A percentile compares a stretch with the other conserved stretches of the same genome.
Conservation (phyloP, 2,888 invertebrate genomes). For the Cotesia congregata region DNA sequence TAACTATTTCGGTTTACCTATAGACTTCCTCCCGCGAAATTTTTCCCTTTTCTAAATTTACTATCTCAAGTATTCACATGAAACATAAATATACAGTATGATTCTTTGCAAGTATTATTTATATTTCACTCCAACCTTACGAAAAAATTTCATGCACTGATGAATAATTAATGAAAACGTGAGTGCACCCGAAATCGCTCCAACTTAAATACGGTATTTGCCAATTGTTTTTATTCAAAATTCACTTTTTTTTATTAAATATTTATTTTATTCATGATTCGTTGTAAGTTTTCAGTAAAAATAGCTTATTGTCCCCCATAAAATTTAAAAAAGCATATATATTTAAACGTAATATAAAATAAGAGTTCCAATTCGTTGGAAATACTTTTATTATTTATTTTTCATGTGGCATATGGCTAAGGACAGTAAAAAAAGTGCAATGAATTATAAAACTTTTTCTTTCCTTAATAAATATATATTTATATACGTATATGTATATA, state of each 20-base stretch:
- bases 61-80: too few species aligned
- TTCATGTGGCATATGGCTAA: slow-evolving; percentile 48
- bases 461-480: neutral
- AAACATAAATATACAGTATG: too few species aligned
- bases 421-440: slow-evolving; percentile 62
- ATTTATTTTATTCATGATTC: neutral
- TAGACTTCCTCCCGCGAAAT: too few species aligned
- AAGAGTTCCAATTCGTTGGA: slow-evolving; percentile 63
- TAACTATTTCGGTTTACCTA: too few species aligned
- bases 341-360: neutral
- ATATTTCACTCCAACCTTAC: too few species aligned
- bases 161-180: too few species aligned
- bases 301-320: neutral
- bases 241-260: neutral
- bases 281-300: neutral
- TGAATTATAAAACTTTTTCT: slow-evolving; percentile 66
- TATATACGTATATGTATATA: neutral
- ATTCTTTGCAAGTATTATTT: too few species aligned
- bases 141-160: too few species aligned
- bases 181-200: too few species aligned
- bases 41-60: too few species aligned
- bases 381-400: slow-evolving; percentile 37
- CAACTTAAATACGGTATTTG: too few species aligned
- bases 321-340: slow-evolving; percentile 22
- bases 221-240: too few species aligned